Evolutionary conservation across 2,797 vertebrate genomes (phyloP), one percentile per base, ranked within the genome.

Genomic region (Acrocephalus scirpaceus): DNA sequence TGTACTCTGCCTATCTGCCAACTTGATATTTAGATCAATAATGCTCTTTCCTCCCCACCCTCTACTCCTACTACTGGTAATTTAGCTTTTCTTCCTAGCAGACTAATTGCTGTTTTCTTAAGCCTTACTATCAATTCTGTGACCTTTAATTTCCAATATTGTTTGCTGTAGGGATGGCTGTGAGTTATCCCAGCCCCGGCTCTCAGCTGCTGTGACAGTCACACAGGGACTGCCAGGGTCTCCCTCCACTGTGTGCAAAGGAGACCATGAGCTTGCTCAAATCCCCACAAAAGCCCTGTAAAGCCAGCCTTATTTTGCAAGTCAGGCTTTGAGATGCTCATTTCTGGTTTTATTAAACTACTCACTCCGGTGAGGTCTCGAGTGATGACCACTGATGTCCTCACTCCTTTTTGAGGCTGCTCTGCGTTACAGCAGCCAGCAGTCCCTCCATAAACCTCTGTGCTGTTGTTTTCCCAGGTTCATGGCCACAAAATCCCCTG

Each of bases 11-110:
- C 16, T 89, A 95, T 91, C 96, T 92, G 92, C 86, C 92, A 92
- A 80, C 74, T 87, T 95, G 96, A 95, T 96, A 94, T 93, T 96
- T 95, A 94, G 95, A 96, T 94, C 96, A 95, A 96, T 96, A 96
- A 95, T 17, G 13, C 34, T 57, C 58, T 54, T 65, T 1, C 0
- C 0, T 0, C 2, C 3, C 2, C 8, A 34, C 14, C 53, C 29
- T 2, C 57, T 11, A 30, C 58, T 73, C 74, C 64, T 85, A 87
- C 91, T 87, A 74, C 92, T 1, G 10, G 86, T 91, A 92, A 96
- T 96, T 95, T 94, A 94, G 83, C 86, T 95, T 96, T 93, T 89
- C 86, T 85, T 94, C 88, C 93, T 87, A 82, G 92, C 92, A 95
- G 86, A 53, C 93, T 95, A 96, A 97, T 96, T 97, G 86, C 88